Evolutionary conservation across 2,888 invertebrate genomes (phyloP).

Genomic region (Tetranychus truncatus): DNA sequence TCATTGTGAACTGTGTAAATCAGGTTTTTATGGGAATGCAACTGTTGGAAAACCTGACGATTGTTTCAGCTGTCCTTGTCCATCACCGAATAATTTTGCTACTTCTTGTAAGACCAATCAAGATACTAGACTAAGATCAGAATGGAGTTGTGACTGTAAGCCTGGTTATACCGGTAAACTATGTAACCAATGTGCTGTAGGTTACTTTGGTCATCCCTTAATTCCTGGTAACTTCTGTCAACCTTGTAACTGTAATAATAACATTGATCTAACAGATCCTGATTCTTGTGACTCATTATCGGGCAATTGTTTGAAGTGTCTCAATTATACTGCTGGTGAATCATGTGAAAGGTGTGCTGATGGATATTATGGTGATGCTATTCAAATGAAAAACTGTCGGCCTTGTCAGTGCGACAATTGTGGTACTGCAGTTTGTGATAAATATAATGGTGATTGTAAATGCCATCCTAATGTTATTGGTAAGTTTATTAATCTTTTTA

Average conservation of each 20-base stretch:
- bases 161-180: conserved; percentile 62
- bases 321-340: conserved; percentile 75
- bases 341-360: conserved; percentile 74
- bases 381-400: conserved; percentile 69
- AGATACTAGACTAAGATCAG: conserved; percentile 44
- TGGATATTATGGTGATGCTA: conserved; percentile 83
- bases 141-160: conserved; percentile 69
- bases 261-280: conserved; percentile 66
- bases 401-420: conserved; percentile 58
- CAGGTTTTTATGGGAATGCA: conserved; percentile 52
- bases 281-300: conserved; percentile 72
- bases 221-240: conserved; percentile 36
- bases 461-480: conserved; percentile 77
- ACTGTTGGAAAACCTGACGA: conserved; percentile 40
- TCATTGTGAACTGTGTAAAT: conserved; percentile 59
- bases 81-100: conserved; percentile 52
- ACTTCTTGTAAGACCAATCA: conserved; percentile 42
- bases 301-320: conserved; percentile 70
- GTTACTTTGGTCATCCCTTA: conserved; percentile 72
- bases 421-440: conserved; percentile 69
- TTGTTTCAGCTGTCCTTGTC: conserved; percentile 39
- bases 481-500: no score
- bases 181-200: conserved; percentile 70
- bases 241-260: conserved; percentile 49
- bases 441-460: conserved; percentile 58